A percentile compares a stretch with the other conserved stretches of the same genome.
These are phyloP conservation scores for Cyclophora albipunctata DNA, from an alignment of 2,888 invertebrate species.

Conservation along the genomic window DNA sequence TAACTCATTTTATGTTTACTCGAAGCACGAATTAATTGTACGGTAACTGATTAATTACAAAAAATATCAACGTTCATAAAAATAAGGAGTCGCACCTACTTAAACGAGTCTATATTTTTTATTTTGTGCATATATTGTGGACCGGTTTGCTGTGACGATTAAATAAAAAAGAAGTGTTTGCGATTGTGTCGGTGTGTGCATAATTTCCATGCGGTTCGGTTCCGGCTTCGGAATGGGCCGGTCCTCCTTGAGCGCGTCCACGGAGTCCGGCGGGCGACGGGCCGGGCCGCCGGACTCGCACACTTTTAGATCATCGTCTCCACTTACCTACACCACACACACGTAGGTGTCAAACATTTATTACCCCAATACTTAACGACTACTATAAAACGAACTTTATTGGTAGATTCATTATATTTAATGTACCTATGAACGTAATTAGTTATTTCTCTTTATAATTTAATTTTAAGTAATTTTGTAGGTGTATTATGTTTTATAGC, in stretches of 20 bases:
- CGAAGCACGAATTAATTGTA: too few relatives aligned
- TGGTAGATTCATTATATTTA: too few relatives aligned
- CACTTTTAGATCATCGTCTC: conserved; percentile 57
- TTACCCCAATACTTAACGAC: conserved; percentile 24
- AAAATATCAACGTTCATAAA: neutral
- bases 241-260: conserved; percentile 65
- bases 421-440: too few relatives aligned
- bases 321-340: conserved; percentile 10
- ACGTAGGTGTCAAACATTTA: conserved; percentile 21
- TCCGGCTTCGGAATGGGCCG: conserved; percentile 67
- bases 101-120: conserved; percentile 16
- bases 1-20: too few relatives aligned
- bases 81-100: conserved; percentile 16
- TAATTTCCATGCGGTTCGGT: conserved; percentile 50
- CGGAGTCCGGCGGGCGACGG: conserved; percentile 37
- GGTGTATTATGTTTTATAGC: too few relatives aligned
- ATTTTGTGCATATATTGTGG: conserved; percentile 15
- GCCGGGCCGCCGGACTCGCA: conserved; percentile 27
- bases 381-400: conserved; percentile 1
- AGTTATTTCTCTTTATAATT: too few relatives aligned
- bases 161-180: conserved; percentile 29
- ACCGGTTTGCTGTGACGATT: conserved; percentile 14
- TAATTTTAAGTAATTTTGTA: too few relatives aligned
- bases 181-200: conserved; percentile 32
- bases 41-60: too few relatives aligned